Conservation (phyloP, 2,888 invertebrate species). For the Pandemis heparana region DNA sequence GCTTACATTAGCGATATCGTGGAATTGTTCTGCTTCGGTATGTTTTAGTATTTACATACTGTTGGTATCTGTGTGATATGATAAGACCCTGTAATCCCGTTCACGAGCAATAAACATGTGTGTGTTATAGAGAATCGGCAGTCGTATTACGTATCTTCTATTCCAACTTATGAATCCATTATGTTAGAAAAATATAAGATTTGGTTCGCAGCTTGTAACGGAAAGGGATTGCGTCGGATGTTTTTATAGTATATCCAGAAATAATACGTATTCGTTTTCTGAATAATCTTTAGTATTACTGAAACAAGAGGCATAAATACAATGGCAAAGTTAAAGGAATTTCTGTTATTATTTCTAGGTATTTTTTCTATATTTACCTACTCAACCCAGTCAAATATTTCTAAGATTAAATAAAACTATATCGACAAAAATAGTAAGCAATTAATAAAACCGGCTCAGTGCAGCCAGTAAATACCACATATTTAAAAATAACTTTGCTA, state of each 20-base stretch:
- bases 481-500: too few species aligned
- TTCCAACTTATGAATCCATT: slow-evolving; percentile 38
- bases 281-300: slow-evolving; percentile 5
- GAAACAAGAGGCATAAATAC: not conserved
- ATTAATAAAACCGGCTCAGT: not conserved
- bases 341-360: slow-evolving; percentile 6
- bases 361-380: not conserved
- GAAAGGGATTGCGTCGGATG: slow-evolving; percentile 12
- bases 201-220: slow-evolving; percentile 26
- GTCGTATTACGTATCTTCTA: slow-evolving; percentile 39
- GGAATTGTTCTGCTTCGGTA: slow-evolving; percentile 23
- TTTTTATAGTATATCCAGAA: slow-evolving; percentile 11
- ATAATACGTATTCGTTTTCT: slow-evolving; percentile 4
- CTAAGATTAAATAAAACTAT: slow-evolving; percentile 31
- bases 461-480: too few species aligned
- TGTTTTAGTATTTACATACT: slow-evolving; percentile 37
- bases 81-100: slow-evolving; percentile 68
- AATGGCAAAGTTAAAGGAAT: not conserved
- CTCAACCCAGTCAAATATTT: not conserved
- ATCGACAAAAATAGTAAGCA: slow-evolving; percentile 15
- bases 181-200: slow-evolving; percentile 32
- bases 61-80: slow-evolving; percentile 40
- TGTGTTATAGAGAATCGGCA: slow-evolving; percentile 48
- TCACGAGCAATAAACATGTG: slow-evolving; percentile 55
- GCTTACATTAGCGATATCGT: slow-evolving; percentile 35